Base-by-base conservation (phyloP, 2,888 invertebrate genomes). In the Dioctria rufipes region DNA sequence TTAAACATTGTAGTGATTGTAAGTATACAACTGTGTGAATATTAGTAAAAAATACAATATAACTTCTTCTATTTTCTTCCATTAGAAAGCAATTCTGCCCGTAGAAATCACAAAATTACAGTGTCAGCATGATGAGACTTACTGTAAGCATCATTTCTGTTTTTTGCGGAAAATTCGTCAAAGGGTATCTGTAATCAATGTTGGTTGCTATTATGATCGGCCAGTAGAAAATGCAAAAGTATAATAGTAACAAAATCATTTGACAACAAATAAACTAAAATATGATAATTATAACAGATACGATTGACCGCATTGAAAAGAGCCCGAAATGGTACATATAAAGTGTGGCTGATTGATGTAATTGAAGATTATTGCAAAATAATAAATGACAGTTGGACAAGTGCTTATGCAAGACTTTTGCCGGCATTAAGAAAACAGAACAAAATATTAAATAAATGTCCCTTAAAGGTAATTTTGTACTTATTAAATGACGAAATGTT, bases 71-170 rank as follows among this genome's bases (percentile, higher is more conserved):
- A 25, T 25, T 25, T 66, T 54, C 61, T 66, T 2, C 25, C 63
- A 58, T 13, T 58, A 73, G 60, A n/a, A 42, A 43, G 60, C 58
- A 13, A 6, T 37, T 0, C 25, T 69, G 1, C 69, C 60, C 3
- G 2, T 75, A 9, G 60, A 49, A 13, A n/a, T 75, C 13, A 75
- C 73, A 9, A 60, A 60, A 40, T n/a, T 75, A 4, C 42, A 75
- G 1, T 75, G 73, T 60, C 3, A 42, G 0, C 42, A 60, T 13
- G 60, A 40, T 42, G 43, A 75, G 4, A 37, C 37, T 63, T 60
- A 43, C 4, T 75, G 73, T 43, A 75, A 75, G 42, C 11, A 60
- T 5, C 43, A 40, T 2, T 8, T 43, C 60, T 75, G 73, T 25
- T 60, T 60, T 9, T 60, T 75, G 6, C 58, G 13, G 8, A 60